Evolutionary conservation across 2,888 invertebrate species (phyloP), one percentile per base, ranked within the genome.

Genomic region (Hypselothyrea guttata): DNA sequence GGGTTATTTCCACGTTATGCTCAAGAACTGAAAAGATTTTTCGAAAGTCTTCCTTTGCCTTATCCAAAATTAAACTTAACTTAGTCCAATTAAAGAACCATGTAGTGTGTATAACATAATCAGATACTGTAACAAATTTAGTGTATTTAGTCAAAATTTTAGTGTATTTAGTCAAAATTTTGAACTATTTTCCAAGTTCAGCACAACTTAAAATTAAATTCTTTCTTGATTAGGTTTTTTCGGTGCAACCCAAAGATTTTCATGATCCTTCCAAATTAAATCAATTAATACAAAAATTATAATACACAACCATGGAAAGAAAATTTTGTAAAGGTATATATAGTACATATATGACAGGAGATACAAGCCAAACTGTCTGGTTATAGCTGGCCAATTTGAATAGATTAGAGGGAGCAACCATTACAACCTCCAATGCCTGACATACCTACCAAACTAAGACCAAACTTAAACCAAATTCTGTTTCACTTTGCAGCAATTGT

Each of bases 301-400:
- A 5, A 2, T 22, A 2, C 22, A 22, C 22, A 4, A 2, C 22
- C 22, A 22, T 22, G 5, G 51, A 42, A 45, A 47, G 11, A 8
- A 9, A 38, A n/a, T 18, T 18, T 0, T 16, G n/a, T 16, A 38
- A 7, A n/a, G 16, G n/a, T n/a, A 1, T 9, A 0, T 35, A 8
- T n/a, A 16, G 7, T 11, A 16, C 41, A 28, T 42, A 42, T 38
- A 38, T 66, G 71, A 71, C 68, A 56, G 5, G 52, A 34, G 41
- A 52, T 34, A 27, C 9, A 4, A 13, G 11, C 49, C 1, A 1
- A 18, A 22, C 13, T 7, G 37, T 7, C 18, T 15, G 12, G 12
- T 8, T 22, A 9, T 15, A 46, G 55, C 37, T 47, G 47, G 55
- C 62, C 72, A 75, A 84, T 82, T 78, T 72, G 75, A 66, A 68